Base-by-base conservation (phyloP, 2,113 vertebrate genomes). In the Semicossyphus pulcher region DNA sequence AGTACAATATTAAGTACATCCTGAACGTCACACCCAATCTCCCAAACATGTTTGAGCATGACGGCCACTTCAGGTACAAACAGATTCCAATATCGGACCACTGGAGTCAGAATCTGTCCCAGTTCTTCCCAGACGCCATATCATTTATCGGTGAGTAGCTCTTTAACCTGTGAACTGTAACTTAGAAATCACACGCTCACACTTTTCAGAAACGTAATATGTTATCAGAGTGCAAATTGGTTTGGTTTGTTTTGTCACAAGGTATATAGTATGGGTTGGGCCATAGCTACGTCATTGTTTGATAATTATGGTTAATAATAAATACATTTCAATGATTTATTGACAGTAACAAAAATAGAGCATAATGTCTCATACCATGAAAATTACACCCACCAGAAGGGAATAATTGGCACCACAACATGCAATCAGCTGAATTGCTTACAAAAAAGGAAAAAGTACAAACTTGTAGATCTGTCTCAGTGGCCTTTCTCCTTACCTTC, bases 61-160 rank as follows among this genome's bases (percentile, higher is more conserved):
- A 95, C 0, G 94, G 94, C 4, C 93, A 92, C 73, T 96, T 97
- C 87, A 94, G 93, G 84, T 97, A 97, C 92, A 97, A 97, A 86
- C 95, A 97, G 91, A 97, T 96, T 67, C 96, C 96, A 68, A 97
- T 96, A 86, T 96, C 95, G 0, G 95, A 97, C 81, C 96, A 96
- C 89, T 97, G 96, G 96, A 97, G 95, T 87, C 95, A 96, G 86
- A 96, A 97, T 70, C 84, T 97, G 80, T 95, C 95, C 15, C 95
- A 95, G 91, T 97, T 96, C 92, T 97, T 97, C 76, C 96, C 96
- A 0, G 96, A 97, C 72, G 96, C 95, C 60, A 96, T 96, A 51
- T 92, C 94, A 0, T 97, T 97, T 87, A 97, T 96, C 36, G 96
- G 96, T 97, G 82, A 95, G 95, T 92, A 18, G 44, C 5, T 61